phyloP scores from a whole-genome alignment of 2,888 invertebrate genomes.

The Lycophotia porphyrea region DNA sequence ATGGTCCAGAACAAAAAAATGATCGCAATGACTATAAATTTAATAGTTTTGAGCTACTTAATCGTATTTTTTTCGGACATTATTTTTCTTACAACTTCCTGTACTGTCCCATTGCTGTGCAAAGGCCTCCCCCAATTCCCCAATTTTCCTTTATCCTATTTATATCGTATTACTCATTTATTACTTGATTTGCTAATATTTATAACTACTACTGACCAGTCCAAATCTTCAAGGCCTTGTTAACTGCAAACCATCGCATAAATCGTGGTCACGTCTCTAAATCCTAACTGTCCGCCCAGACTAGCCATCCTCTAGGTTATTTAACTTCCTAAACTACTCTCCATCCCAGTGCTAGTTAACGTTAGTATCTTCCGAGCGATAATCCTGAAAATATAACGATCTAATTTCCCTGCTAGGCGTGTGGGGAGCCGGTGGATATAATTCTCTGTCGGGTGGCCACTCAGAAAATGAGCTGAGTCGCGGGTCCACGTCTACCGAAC shows the following conservation, averaged over 20 bases:
- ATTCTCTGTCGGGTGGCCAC: constrained; percentile 80
- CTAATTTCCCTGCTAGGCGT: constrained; percentile 72
- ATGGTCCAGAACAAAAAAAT: too few relatives aligned
- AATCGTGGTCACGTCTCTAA: not conserved
- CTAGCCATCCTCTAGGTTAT: constrained; percentile 34
- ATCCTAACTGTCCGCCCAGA: constrained; percentile 1
- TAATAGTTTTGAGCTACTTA: too few relatives aligned
- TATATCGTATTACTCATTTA: not conserved
- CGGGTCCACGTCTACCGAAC: constrained; percentile 73
- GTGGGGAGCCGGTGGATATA: constrained; percentile 73
- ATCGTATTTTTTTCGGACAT: not conserved
- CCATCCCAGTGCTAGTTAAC: constrained; percentile 28
- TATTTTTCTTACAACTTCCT: not conserved
- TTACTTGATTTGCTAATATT: not conserved
- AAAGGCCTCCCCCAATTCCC: too few relatives aligned
- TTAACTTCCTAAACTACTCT: constrained; percentile 48
- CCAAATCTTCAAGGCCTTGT: not conserved
- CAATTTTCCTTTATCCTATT: too few relatives aligned
- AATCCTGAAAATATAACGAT: constrained; percentile 70
- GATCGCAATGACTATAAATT: too few relatives aligned
- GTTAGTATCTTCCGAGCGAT: constrained; percentile 60
- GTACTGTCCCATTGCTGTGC: too few relatives aligned
- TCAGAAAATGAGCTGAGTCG: constrained; percentile 82
- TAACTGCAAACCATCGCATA: not conserved
- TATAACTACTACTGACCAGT: not conserved